Conservation (phyloP, 1,140 invertebrate genomes). For the Cydia splendana region DNA sequence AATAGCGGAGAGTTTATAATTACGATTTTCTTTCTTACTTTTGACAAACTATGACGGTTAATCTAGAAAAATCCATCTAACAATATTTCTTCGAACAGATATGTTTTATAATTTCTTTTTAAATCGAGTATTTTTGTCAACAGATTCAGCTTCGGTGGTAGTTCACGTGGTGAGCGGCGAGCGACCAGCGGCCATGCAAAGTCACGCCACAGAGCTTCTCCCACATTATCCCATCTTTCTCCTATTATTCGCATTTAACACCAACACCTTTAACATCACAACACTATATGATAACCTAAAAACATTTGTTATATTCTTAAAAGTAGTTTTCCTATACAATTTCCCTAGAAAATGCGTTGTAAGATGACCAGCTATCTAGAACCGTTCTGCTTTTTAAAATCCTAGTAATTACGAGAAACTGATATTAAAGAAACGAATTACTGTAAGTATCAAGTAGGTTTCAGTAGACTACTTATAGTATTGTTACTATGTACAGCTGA, state of each 20-base stretch:
- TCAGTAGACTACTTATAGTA: slow-evolving; percentile 1
- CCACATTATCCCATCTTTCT: slow-evolving; percentile 18
- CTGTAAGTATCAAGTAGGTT: slow-evolving; percentile 48
- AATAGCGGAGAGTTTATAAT: no score
- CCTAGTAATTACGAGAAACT: slow-evolving; percentile 25
- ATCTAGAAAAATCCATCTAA: no score
- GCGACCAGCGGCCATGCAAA: slow-evolving; percentile 88
- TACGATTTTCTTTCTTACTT: no score
- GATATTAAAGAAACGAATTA: slow-evolving; percentile 63
- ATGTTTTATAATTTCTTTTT: background rate
- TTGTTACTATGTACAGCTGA: slow-evolving; percentile 4
- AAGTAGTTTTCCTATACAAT: slow-evolving; percentile 29
- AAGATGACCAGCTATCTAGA: slow-evolving; percentile 48
- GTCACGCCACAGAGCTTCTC: slow-evolving; percentile 68
- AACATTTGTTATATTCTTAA: background rate
- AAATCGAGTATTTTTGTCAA: slow-evolving; percentile 39
- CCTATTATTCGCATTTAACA: slow-evolving; percentile 20
- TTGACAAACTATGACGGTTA: no score
- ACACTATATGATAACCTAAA: background rate
- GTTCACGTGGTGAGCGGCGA: slow-evolving; percentile 86
- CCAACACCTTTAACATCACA: background rate
- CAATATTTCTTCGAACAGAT: background rate
- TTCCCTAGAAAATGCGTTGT: slow-evolving; percentile 41
- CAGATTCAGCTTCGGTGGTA: slow-evolving; percentile 84
- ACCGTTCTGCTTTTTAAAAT: background rate